Conservation (phyloP, 2,797 vertebrate genomes). For the Crocidura indochinensis region DNA sequence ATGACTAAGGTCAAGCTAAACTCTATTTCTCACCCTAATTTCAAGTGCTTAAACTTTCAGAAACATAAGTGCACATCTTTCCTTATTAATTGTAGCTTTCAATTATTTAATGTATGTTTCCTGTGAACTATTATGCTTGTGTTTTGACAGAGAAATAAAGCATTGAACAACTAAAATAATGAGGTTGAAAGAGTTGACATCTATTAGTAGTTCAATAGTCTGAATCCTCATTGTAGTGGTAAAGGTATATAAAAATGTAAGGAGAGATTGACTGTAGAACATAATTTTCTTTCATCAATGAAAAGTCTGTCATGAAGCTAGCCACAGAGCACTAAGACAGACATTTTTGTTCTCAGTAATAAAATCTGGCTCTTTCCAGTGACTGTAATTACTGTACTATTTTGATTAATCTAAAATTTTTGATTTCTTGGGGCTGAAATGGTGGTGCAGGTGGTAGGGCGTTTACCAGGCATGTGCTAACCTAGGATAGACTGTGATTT, state of each 20-base stretch:
- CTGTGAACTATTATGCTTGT: conserved; percentile 35
- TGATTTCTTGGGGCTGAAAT: background rate
- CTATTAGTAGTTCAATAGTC: background rate
- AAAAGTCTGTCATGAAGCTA: background rate
- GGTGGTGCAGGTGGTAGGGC: no score
- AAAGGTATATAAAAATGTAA: background rate
- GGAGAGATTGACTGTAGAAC: background rate
- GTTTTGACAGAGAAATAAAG: conserved; percentile 35
- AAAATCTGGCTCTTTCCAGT: background rate
- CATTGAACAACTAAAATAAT: background rate
- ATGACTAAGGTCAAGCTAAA: background rate
- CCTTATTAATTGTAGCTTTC: background rate
- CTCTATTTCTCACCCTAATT: background rate
- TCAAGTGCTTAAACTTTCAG: background rate
- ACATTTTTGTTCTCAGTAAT: background rate
- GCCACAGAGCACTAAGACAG: background rate
- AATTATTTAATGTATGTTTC: background rate
- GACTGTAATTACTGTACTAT: background rate
- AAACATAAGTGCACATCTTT: background rate
- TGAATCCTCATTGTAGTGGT: background rate
- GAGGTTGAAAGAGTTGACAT: conserved; percentile 22
- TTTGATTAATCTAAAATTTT: conserved; percentile 39
- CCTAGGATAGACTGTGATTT: no score
- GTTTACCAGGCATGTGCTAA: no score
- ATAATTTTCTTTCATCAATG: background rate